These are phyloP conservation scores for Amphilophus citrinellus DNA, from an alignment of 2,113 vertebrate species.

Conservation along the genomic window DNA sequence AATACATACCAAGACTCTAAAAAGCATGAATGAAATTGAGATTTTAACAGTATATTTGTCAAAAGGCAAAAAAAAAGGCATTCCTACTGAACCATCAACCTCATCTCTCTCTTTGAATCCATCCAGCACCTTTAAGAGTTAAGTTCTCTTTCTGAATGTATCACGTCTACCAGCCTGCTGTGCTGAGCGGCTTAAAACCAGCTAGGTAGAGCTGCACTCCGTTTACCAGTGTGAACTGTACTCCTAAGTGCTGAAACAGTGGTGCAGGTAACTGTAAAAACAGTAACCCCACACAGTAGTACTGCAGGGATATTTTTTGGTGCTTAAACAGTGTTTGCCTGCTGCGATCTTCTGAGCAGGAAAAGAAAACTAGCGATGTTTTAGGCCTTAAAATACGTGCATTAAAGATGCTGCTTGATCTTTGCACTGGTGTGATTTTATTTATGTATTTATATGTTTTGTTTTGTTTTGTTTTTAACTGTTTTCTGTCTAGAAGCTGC, in stretches of 20 bases:
- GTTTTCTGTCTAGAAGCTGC: not conserved
- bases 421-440: conserved; percentile 12
- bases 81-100: not conserved
- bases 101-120: not conserved
- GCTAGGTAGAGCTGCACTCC: conserved; percentile 3
- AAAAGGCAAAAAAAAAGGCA: not conserved
- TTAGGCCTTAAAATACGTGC: not conserved
- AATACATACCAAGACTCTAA: not conserved
- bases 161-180: not conserved
- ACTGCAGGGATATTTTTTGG: not conserved
- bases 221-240: conserved; percentile 3
- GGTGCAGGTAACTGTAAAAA: not conserved
- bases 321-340: too few species aligned
- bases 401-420: not conserved
- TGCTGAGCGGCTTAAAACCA: not conserved
- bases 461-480: not conserved
- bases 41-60: not conserved
- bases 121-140: not conserved
- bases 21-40: not conserved
- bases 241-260: not conserved
- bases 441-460: not conserved
- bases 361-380: not conserved
- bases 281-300: not conserved
- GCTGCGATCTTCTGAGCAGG: not conserved
- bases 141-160: conserved; percentile 23